Evolutionary conservation across 1,140 invertebrate species (phyloP).

Genomic region (Pseudomyrmex pallidus): DNA sequence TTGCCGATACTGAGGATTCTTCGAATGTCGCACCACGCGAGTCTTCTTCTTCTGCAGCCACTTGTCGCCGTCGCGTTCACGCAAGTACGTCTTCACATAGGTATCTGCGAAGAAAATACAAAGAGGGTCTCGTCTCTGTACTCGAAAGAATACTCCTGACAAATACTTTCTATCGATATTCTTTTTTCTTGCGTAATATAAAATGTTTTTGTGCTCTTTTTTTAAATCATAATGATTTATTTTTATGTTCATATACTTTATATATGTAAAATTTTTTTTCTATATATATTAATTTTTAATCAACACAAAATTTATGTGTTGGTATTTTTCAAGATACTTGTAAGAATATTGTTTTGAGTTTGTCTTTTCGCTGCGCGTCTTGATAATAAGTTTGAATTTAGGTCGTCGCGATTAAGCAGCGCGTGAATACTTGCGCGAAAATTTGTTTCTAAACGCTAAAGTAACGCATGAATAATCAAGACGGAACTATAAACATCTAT

Average conservation of each 20-base stretch:
- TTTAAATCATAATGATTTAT: not conserved
- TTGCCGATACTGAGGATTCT: slow-evolving; percentile 93
- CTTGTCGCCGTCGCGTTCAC: slow-evolving; percentile 92
- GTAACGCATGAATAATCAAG: slow-evolving; percentile 51
- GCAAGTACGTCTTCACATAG: slow-evolving; percentile 97
- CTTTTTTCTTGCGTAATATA: not conserved
- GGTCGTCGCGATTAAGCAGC: slow-evolving; percentile 31
- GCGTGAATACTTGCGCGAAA: not conserved
- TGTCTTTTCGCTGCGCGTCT: not conserved
- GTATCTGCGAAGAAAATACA: slow-evolving; percentile 88
- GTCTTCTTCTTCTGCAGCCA: slow-evolving; percentile 97
- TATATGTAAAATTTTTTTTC: too few relatives aligned
- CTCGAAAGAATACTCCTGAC: not conserved
- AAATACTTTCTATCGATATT: not conserved
- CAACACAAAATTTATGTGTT: too few relatives aligned
- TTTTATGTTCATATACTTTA: too few relatives aligned
- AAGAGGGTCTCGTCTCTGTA: not conserved
- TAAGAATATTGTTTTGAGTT: not conserved
- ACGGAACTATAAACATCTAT: not conserved
- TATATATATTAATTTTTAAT: too few relatives aligned
- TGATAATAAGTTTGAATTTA: slow-evolving; percentile 29
- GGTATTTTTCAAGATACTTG: not conserved
- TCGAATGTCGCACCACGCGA: slow-evolving; percentile 90
- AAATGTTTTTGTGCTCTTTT: not conserved
- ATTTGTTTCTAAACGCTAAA: slow-evolving; percentile 38